Evolutionary conservation across 2,888 invertebrate genomes (phyloP).

Genomic region (Plutella xylostella): DNA sequence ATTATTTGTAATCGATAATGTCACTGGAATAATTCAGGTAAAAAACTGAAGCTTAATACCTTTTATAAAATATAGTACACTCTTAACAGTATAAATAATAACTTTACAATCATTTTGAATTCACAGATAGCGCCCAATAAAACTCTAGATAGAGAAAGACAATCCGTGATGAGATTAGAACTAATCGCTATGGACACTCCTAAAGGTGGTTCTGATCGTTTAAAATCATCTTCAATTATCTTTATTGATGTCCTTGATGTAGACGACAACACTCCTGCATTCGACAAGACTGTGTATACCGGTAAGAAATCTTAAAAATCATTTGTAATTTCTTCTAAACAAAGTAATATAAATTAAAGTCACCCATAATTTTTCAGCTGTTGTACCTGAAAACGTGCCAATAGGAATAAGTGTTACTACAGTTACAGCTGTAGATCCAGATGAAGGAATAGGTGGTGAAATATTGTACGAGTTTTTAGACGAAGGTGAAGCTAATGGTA

Average conservation of each 20-base stretch:
- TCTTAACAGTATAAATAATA: not conserved
- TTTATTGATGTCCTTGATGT: conserved; percentile 79
- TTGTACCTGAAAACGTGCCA: conserved; percentile 81
- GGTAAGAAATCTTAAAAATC: conserved; percentile 32
- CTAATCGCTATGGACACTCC: conserved; percentile 83
- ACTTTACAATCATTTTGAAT: not conserved
- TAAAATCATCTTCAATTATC: conserved; percentile 73
- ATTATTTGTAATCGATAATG: conserved; percentile 77
- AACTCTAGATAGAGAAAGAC: conserved; percentile 78
- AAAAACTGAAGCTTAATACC: not conserved
- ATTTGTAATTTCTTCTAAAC: too few relatives aligned
- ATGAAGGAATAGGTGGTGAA: conserved; percentile 78
- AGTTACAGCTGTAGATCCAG: conserved; percentile 79
- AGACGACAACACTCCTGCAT: conserved; percentile 82
- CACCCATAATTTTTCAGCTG: conserved; percentile 55
- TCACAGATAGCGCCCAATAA: conserved; percentile 72
- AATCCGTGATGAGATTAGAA: conserved; percentile 75
- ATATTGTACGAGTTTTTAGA: conserved; percentile 79
- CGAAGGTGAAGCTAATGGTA: conserved; percentile 79
- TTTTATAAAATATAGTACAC: not conserved
- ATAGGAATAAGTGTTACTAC: conserved; percentile 75
- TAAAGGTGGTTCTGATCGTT: conserved; percentile 74
- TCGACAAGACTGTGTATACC: conserved; percentile 72
- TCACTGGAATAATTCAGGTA: conserved; percentile 76
- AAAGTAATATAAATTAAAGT: not conserved